A percentile compares a stretch with the other conserved stretches of the same genome.
phyloP scores from a whole-genome alignment of 2,888 invertebrate species.

The Caenorhabditis afra region DNA sequence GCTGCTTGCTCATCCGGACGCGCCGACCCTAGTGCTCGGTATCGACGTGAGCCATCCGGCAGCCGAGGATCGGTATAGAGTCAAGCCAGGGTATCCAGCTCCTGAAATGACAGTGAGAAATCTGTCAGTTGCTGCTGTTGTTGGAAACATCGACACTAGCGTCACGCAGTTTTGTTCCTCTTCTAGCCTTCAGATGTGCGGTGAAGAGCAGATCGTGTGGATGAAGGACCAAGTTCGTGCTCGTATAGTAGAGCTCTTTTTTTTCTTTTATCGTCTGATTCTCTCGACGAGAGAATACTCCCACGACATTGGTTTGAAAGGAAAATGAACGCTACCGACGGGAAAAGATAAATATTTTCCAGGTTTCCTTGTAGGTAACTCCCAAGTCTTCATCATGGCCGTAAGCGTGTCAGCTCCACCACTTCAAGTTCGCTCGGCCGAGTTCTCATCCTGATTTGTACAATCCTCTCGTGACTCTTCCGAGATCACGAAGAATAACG shows the following conservation, averaged over 20 bases:
- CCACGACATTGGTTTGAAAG: too few relatives aligned
- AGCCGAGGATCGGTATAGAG: slow-evolving; percentile 84
- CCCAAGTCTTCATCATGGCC: too few relatives aligned
- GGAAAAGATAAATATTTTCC: too few relatives aligned
- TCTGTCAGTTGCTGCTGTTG: background rate
- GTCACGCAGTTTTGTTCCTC: slow-evolving; percentile 67
- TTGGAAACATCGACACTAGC: slow-evolving; percentile 79
- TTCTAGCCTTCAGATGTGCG: slow-evolving; percentile 2
- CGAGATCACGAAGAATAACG: too few relatives aligned
- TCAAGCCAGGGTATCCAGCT: slow-evolving; percentile 64
- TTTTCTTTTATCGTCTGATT: too few relatives aligned
- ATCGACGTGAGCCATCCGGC: slow-evolving; percentile 94
- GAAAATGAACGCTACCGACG: too few relatives aligned
- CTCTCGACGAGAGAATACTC: too few relatives aligned
- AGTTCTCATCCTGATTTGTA: too few relatives aligned
- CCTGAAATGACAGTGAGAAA: background rate
- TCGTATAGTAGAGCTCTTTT: slow-evolving; percentile 26
- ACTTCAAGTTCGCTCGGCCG: too few relatives aligned
- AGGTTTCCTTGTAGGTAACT: too few relatives aligned
- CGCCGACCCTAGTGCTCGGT: slow-evolving; percentile 87
- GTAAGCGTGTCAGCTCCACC: too few relatives aligned
- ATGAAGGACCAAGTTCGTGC: background rate
- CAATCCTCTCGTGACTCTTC: too few relatives aligned
- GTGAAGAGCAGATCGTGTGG: slow-evolving; percentile 14
- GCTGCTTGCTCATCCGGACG: slow-evolving; percentile 60